Conservation (phyloP, 2,797 vertebrate genomes). For the Siniperca scherzeri region DNA sequence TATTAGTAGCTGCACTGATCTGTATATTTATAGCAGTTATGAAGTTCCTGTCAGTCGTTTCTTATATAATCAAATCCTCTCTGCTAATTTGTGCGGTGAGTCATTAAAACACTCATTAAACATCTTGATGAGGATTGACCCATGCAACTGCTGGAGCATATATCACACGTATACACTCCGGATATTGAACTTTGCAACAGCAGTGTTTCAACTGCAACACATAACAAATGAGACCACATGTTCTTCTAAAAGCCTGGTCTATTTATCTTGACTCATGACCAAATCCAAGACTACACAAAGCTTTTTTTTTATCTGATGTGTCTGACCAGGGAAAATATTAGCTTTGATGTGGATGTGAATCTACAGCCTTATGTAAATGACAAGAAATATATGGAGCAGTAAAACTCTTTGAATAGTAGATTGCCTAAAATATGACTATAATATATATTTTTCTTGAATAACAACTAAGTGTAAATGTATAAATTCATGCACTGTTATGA, state of each 20-base stretch:
- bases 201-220: slow-evolving; percentile 9
- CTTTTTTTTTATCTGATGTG: neutral
- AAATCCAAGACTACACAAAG: neutral
- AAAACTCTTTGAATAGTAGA: neutral
- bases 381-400: neutral
- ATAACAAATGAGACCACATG: slow-evolving; percentile 33
- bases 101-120: slow-evolving; percentile 69
- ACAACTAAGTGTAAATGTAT: neutral
- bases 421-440: neutral
- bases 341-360: slow-evolving; percentile 10
- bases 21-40: slow-evolving; percentile 38
- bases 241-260: slow-evolving; percentile 9
- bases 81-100: slow-evolving; percentile 31
- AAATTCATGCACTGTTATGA: neutral
- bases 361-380: neutral
- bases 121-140: slow-evolving; percentile 60
- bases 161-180: slow-evolving; percentile 33
- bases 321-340: neutral
- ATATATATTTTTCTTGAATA: neutral
- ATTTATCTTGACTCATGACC: slow-evolving; percentile 14
- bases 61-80: slow-evolving; percentile 33
- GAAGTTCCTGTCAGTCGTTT: neutral
- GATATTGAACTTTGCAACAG: slow-evolving; percentile 32
- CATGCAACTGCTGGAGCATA: slow-evolving; percentile 30
- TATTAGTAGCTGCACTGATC: slow-evolving; percentile 19